These are phyloP conservation scores for Andrena fulva DNA, from an alignment of 2,888 invertebrate species.

Conservation along the genomic window DNA sequence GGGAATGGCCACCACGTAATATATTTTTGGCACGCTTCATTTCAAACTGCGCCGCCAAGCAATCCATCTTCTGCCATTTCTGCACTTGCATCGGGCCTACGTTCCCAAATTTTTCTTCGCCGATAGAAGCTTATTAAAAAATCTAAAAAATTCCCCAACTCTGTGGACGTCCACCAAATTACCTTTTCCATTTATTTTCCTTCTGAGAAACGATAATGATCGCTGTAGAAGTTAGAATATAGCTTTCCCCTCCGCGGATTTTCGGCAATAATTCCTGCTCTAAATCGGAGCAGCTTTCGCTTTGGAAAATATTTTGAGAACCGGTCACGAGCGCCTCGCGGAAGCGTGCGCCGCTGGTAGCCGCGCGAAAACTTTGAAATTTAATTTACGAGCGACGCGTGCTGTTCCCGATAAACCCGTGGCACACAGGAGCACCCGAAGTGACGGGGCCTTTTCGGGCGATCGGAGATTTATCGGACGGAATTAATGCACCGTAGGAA, in stretches of 20 bases:
- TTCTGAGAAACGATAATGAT: not conserved
- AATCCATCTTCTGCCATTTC: conserved; percentile 47
- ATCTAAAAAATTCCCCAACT: too few species aligned
- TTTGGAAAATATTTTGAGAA: conserved; percentile 56
- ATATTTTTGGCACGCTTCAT: conserved; percentile 59
- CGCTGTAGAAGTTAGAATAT: not conserved
- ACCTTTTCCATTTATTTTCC: not conserved
- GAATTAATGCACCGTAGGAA: conserved; percentile 38
- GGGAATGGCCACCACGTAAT: conserved; percentile 13
- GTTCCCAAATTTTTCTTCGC: too few species aligned
- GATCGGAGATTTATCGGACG: conserved; percentile 36
- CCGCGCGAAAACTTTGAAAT: conserved; percentile 75
- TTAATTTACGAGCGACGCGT: conserved; percentile 81
- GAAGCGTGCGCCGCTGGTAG: conserved; percentile 30
- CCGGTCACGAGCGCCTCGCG: conserved; percentile 59
- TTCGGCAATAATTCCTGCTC: not conserved
- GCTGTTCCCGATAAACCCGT: conserved; percentile 72
- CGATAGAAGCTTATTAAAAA: too few species aligned
- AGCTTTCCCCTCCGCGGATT: not conserved
- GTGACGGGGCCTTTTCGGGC: conserved; percentile 31
- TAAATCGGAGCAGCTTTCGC: conserved; percentile 13
- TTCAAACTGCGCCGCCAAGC: conserved; percentile 3
- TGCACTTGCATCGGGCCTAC: conserved; percentile 12
- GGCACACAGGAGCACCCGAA: not conserved
- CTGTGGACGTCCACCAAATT: not conserved